Evolutionary conservation across 2,113 vertebrate species (phyloP).

Genomic region (Morone chrysops): DNA sequence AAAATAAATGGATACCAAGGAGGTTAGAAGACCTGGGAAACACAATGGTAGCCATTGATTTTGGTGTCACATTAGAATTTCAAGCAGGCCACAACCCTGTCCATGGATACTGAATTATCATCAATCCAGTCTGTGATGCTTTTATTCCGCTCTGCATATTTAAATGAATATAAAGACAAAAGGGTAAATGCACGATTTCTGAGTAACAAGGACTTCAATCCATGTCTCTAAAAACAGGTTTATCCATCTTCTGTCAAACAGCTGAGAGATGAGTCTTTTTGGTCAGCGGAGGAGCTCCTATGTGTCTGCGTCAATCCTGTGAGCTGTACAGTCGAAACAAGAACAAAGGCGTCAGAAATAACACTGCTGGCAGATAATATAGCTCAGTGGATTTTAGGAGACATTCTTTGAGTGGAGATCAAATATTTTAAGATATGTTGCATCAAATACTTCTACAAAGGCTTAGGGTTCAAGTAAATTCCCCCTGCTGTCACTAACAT

Average conservation of each 20-base stretch:
- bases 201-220: conserved; percentile 68
- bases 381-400: conserved; percentile 7
- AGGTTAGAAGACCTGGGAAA: conserved; percentile 38
- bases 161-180: conserved; percentile 74
- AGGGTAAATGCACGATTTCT: conserved; percentile 69
- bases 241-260: conserved; percentile 64
- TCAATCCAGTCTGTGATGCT: conserved; percentile 51
- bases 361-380: conserved; percentile 6
- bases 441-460: conserved; percentile 22
- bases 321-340: conserved; percentile 85
- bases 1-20: conserved; percentile 66
- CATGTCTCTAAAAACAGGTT: conserved; percentile 73
- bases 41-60: conserved; percentile 58
- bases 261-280: conserved; percentile 65
- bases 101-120: conserved; percentile 40
- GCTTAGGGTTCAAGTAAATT: conserved; percentile 10
- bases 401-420: neutral
- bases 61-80: conserved; percentile 59
- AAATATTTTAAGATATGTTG: conserved; percentile 26
- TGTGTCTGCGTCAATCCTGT: conserved; percentile 96
- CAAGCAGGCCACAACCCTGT: conserved; percentile 57
- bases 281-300: conserved; percentile 80
- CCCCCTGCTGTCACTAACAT: conserved; percentile 2
- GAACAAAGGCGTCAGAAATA: conserved; percentile 23
- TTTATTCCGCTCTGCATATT: conserved; percentile 62